Evolutionary conservation across 2,888 invertebrate genomes (phyloP), one percentile per base, ranked within the genome.

Genomic region (Esperia sulphurella): DNA sequence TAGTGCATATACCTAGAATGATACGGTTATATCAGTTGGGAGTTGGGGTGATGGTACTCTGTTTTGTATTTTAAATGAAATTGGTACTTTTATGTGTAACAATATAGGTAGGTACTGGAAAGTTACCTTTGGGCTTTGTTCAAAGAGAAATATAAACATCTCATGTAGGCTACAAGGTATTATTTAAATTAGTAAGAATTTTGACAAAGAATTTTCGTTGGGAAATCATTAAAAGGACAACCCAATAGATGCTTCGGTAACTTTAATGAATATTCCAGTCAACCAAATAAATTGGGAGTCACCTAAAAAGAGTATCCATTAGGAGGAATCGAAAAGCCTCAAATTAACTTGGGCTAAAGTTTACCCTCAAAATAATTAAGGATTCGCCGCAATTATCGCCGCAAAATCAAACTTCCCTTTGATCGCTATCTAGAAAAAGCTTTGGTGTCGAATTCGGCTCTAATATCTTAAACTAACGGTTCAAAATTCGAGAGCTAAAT

Each of bases 341-440:
- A 87, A 89, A 88, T 89, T 89, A 86, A 88, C 88, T 88, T 77
- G 59, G 65, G 76, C 68, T 70, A 84, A 88, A 89, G 88, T 88
- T 89, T 88, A 88, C 87, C 88, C 88, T 83, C 87, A 80, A 89
- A 89, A 88, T 88, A 89, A 89, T 89, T 88, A 88, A 83, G 84
- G 88, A 88, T 87, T 84, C 83, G 73, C 89, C 88, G 79, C 88
- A 88, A 88, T 89, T 89, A 88, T 89, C 86, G 75, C 86, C 83
- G 74, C 83, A 80, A 85, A 88, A 89, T 87, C 87, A 85, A 87
- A 86, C 84, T 83, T 77, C 64, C 69, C 81, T 88, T 87, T 86
- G 85, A 88, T 88, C 84, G 72, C 79, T 81, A 78, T 79, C 78
- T 71, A 62, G 46, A 60, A 65, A 70, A 71, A 67, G 52, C 54